Evolutionary conservation across 2,113 vertebrate species (phyloP).

Genomic region (Xiphophorus couchianus): DNA sequence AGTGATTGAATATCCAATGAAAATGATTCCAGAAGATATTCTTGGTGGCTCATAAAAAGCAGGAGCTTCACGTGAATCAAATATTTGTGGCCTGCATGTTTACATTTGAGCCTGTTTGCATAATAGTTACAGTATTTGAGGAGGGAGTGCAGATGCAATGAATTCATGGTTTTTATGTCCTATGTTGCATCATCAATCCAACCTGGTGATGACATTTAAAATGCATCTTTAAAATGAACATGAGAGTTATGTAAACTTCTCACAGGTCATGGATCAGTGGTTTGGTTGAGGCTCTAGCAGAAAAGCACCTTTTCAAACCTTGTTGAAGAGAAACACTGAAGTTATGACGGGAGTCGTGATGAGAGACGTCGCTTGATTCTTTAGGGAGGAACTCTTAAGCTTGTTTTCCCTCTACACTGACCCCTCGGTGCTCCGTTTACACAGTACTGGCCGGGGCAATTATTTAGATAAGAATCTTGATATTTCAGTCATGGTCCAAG

Average conservation of each 20-base stretch:
- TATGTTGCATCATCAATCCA: neutral
- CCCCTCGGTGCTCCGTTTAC: neutral
- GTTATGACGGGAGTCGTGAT: neutral
- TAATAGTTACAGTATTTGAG: too few species aligned
- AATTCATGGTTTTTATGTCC: neutral
- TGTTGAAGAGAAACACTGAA: neutral
- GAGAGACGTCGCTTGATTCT: constrained; percentile 14
- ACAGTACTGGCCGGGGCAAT: constrained; percentile 11
- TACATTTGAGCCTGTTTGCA: neutral
- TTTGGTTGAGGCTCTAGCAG: neutral
- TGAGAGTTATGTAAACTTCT: neutral
- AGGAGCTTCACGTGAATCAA: neutral
- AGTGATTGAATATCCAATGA: neutral
- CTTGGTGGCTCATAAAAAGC: neutral
- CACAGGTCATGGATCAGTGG: neutral
- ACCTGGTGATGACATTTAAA: neutral
- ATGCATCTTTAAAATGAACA: neutral
- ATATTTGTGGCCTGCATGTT: neutral
- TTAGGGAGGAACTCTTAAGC: constrained; percentile 25
- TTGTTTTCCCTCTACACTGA: constrained; percentile 12
- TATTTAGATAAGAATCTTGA: neutral
- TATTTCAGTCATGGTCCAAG: constrained; percentile 18
- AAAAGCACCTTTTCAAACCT: neutral
- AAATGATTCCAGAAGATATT: neutral
- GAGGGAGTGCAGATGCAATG: too few species aligned